Conservation (phyloP, 2,797 vertebrate species). For the Astyanax mexicanus region DNA sequence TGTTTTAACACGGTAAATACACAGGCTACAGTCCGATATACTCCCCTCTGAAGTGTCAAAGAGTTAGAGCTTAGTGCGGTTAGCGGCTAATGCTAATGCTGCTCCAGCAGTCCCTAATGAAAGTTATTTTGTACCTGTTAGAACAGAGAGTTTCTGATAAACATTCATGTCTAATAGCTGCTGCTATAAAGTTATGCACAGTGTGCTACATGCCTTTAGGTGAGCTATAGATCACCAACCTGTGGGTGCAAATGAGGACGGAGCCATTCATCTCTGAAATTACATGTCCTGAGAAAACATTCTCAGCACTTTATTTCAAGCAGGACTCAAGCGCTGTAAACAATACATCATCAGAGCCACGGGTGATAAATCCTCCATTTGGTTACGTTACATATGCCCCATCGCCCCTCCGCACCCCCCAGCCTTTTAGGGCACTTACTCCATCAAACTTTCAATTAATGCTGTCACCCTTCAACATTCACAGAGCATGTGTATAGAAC, state of each 20-base stretch:
- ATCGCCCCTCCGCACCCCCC: background rate
- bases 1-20: no score
- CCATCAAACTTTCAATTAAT: slow-evolving; percentile 27
- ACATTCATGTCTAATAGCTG: slow-evolving; percentile 9
- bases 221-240: slow-evolving; percentile 50
- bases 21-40: no score
- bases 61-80: no score
- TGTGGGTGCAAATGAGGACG: slow-evolving; percentile 50
- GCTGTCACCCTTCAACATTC: slow-evolving; percentile 13
- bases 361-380: slow-evolving; percentile 45
- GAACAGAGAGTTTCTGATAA: background rate
- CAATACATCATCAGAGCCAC: slow-evolving; percentile 42
- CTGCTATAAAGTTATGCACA: slow-evolving; percentile 21
- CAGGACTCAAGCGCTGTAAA: slow-evolving; percentile 39
- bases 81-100: no score
- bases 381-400: slow-evolving; percentile 20
- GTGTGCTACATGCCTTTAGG: slow-evolving; percentile 22
- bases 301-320: slow-evolving; percentile 50
- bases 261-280: slow-evolving; percentile 51
- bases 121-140: no score
- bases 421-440: slow-evolving; percentile 34
- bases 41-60: no score
- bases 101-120: no score
- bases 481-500: background rate
- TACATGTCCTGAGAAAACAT: slow-evolving; percentile 56